Evolutionary conservation across 1,140 invertebrate genomes (phyloP).

Genomic region (Aphidius gifuensis): DNA sequence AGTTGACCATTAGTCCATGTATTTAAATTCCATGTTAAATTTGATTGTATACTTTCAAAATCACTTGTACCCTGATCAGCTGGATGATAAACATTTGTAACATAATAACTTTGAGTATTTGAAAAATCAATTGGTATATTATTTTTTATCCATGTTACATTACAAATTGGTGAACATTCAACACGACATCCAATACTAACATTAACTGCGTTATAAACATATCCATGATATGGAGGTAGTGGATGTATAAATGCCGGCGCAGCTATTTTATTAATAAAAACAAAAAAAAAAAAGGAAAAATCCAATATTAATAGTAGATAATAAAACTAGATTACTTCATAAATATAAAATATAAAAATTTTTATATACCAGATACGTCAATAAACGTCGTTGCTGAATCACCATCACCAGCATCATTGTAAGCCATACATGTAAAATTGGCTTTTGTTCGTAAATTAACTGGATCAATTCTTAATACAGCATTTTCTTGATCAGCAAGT

Average conservation of each 20-base stretch:
- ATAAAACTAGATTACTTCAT: neutral
- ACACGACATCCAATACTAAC: slow-evolving; percentile 82
- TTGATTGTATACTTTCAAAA: slow-evolving; percentile 83
- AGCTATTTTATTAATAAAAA: slow-evolving; percentile 57
- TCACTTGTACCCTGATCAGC: slow-evolving; percentile 74
- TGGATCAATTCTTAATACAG: slow-evolving; percentile 74
- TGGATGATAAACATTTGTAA: slow-evolving; percentile 60
- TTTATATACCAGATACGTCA: slow-evolving; percentile 70
- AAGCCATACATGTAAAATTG: slow-evolving; percentile 83
- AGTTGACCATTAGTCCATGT: slow-evolving; percentile 76
- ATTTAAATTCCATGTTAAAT: slow-evolving; percentile 77
- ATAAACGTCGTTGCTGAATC: slow-evolving; percentile 68
- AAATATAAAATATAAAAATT: neutral
- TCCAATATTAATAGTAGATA: neutral
- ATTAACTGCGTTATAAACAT: slow-evolving; percentile 68
- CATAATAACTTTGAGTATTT: slow-evolving; percentile 65
- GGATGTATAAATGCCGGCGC: slow-evolving; percentile 82
- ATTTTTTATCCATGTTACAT: slow-evolving; percentile 80
- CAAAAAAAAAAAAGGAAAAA: neutral
- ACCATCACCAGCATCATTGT: slow-evolving; percentile 78
- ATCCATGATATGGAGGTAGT: slow-evolving; percentile 77
- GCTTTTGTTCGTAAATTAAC: slow-evolving; percentile 77
- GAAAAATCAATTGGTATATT: slow-evolving; percentile 62
- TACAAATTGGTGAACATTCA: slow-evolving; percentile 82
- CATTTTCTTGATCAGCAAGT: slow-evolving; percentile 68